These are phyloP conservation scores for Lepidocyrtinus sp. DNA, from an alignment of 2,888 invertebrate species.

Conservation along the genomic window DNA sequence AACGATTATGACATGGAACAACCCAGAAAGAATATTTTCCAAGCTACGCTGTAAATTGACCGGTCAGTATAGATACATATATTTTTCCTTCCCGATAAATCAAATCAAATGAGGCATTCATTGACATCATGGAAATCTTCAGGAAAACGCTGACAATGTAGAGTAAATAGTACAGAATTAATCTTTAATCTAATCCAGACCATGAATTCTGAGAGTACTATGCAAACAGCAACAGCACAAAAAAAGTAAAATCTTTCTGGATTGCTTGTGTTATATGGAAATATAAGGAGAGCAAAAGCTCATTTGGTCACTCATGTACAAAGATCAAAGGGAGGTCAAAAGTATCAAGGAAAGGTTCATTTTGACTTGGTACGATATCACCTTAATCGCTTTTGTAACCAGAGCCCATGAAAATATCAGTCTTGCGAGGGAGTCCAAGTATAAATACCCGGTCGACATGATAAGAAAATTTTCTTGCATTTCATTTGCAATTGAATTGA, in stretches of 20 bases:
- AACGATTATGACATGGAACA: neutral
- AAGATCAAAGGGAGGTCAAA: constrained; percentile 52
- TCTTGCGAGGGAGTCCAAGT: constrained; percentile 9
- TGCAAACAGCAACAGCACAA: constrained; percentile 37
- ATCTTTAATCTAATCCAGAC: constrained; percentile 22
- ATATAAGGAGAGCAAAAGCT: neutral
- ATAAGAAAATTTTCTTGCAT: constrained; percentile 51
- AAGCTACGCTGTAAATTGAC: neutral
- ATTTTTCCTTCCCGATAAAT: neutral
- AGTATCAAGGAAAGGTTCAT: constrained; percentile 42
- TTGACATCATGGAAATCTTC: constrained; percentile 42
- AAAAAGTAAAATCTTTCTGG: constrained; percentile 16
- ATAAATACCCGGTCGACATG: constrained; percentile 49
- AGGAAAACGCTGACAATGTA: neutral
- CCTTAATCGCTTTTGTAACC: neutral
- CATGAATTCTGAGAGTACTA: constrained; percentile 21
- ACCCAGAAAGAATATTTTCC: neutral
- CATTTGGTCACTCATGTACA: constrained; percentile 7
- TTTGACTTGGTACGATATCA: neutral
- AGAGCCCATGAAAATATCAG: neutral
- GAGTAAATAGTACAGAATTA: constrained; percentile 22
- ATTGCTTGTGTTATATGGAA: neutral
- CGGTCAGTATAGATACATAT: constrained; percentile 1
- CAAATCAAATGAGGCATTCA: constrained; percentile 20
- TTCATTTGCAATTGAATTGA: constrained; percentile 49